A percentile compares a stretch with the other conserved stretches of the same genome.
These are phyloP conservation scores for Phrynocephalus guinanensis DNA, from an alignment of 2,797 vertebrate genomes.

Conservation along the genomic window DNA sequence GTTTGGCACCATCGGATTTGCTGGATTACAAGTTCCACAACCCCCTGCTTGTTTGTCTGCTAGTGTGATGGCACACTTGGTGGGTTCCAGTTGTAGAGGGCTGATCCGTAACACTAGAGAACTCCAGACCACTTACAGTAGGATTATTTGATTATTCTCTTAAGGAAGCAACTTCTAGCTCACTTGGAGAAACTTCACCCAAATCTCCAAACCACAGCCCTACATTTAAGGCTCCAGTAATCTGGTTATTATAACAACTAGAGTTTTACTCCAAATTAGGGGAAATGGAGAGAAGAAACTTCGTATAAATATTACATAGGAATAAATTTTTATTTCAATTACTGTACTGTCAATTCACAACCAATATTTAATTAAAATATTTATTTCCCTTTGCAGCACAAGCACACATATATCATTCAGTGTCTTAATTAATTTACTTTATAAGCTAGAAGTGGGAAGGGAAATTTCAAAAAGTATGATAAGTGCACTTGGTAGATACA, in stretches of 20 bases:
- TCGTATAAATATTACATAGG: conserved; percentile 44
- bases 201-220: background rate
- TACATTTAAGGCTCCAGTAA: no score
- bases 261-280: background rate
- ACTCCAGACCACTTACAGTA: background rate
- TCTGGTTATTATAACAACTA: background rate
- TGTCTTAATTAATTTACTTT: conserved; percentile 76
- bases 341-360: conserved; percentile 57
- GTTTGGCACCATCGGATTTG: background rate
- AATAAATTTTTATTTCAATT: conserved; percentile 62
- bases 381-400: conserved; percentile 31
- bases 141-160: background rate
- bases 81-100: background rate
- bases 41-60: background rate
- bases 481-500: conserved; percentile 77
- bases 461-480: conserved; percentile 66
- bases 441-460: conserved; percentile 46
- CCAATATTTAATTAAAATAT: conserved; percentile 74
- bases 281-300: conserved; percentile 7
- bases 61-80: background rate
- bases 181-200: background rate
- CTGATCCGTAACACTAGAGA: background rate
- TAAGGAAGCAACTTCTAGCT: background rate
- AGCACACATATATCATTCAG: conserved; percentile 63
- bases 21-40: background rate